Evolutionary conservation across 1,140 invertebrate genomes (phyloP), one percentile per base, ranked within the genome.

Genomic region (Micrasema minimum): DNA sequence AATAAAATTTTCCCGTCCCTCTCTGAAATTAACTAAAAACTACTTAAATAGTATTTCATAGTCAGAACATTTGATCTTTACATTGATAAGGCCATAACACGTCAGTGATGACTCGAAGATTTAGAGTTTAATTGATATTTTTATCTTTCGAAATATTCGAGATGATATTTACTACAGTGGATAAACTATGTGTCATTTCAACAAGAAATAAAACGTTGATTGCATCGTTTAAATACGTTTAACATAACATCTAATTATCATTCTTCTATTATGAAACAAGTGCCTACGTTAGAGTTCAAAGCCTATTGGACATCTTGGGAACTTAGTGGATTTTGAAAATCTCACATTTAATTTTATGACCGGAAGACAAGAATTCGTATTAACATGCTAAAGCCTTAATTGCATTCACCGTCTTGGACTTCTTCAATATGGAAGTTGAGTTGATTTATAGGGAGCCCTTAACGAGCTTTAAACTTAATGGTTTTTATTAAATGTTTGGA

Each of bases 91-190:
- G 14, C 11, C 2, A 11, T n/a, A 12, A 45, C 41, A 45, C 14
- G 11, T 12, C 3, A 12, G 11, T 12, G 41, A 45, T 45, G 3
- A 53, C 50, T 26, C 11, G 16, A 16, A 53, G 11, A 31, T 53
- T 53, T 22, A 53, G 12, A 53, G 12, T n/a, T 53, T 53, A 53
- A 53, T 53, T 53, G 50, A 53, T 53, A 53, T 35, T 53, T 31
- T 31, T 31, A 31, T 31, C 26, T 31, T 31, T 4, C 7, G 26
- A 31, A 31, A 31, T 31, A 31, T 7, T 7, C 3, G 26, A 31
- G 26, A 31, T 7, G 26, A 4, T 31, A 31, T 31, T 31, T 31
- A 31, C 26, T 31, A 31, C 7, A 31, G 26, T 7, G 26, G 26
- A 31, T 31, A 4, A 31, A 31, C 26, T 7, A 7, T 31, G 7